Conservation (phyloP, 2,888 invertebrate species). For the Tinea pellionella region DNA sequence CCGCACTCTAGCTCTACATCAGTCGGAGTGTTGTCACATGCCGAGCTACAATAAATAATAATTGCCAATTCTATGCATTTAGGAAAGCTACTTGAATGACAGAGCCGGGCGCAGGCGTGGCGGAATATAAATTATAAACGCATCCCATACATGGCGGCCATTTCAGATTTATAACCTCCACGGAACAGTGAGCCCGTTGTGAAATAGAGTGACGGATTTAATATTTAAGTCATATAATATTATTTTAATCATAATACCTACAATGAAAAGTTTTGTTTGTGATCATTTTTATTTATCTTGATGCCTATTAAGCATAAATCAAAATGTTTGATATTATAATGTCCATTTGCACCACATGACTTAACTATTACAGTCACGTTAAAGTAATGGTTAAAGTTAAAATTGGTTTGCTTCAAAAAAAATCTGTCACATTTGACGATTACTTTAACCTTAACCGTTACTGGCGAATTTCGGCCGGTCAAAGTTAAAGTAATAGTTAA, state of each 20-base stretch:
- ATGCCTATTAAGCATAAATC: no score
- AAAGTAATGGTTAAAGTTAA: no score
- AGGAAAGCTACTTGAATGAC: not conserved
- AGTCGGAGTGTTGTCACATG: no score
- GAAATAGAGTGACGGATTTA: constrained; percentile 5
- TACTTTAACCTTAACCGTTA: no score
- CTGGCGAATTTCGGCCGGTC: no score
- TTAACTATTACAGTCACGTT: no score
- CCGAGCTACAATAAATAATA: not conserved
- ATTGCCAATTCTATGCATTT: not conserved
- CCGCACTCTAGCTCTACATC: no score
- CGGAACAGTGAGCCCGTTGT: constrained; percentile 1
- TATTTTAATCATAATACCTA: not conserved
- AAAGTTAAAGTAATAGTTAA: no score
- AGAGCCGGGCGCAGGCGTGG: constrained; percentile 11
- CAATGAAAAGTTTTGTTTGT: not conserved
- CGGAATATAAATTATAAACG: constrained; percentile 12
- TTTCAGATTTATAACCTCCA: constrained; percentile 9
- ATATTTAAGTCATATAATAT: not conserved
- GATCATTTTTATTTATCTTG: not conserved
- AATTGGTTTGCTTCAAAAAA: no score
- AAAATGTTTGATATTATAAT: no score
- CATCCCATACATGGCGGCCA: constrained; percentile 12
- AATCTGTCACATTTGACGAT: no score
- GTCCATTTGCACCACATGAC: no score